Evolutionary conservation across 2,113 vertebrate genomes (phyloP), one percentile per base, ranked within the genome.

Genomic region (Dipodomys stephensi): DNA sequence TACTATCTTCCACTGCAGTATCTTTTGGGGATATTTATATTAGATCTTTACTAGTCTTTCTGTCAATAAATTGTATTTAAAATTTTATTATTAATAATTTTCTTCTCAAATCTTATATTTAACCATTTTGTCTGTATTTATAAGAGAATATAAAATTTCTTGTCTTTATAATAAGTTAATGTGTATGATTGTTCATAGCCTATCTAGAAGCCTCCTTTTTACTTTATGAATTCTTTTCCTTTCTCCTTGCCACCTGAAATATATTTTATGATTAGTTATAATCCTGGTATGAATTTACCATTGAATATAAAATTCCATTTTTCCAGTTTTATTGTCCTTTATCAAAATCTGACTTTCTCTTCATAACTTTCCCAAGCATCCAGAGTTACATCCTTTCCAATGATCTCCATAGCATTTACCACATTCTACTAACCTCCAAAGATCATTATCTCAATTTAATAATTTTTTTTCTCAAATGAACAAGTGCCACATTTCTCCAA

Each of bases 1-100:
- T 4, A 90, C 2, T 83, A 53, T 22, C 92, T 95, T 67, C 2
- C 49, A n/a, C 92, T 92, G 39, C 89, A 71, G 69, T 83, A 80
- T 87, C 9, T 95, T 78, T 9, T 80, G 71, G 35, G 10, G 16
- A 90, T 94, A 81, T 2, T 62, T 10, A 16, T 84, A 57, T 78
- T 87, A 62, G 3, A 87, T 93, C 18, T 74, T 81, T 87, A 94
- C 25, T 73, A 20, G 23, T 68, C 3, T 82, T 87, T 3, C 64
- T 84, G 7, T 1, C 25, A 74, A 69, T 30, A 82, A 85, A 8
- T 85, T 94, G 67, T 76, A 35, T 71, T 88, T 83, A 27, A 89
- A 67, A 57, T 57, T 57, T 13, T 57, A 57, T 57, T 57, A 57
- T 57, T 4, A 57, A 4, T 57, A 49, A 80, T n/a, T 62, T 44